A percentile compares a stretch with the other conserved stretches of the same genome.
These are phyloP conservation scores for Cristatella mucedo DNA, from an alignment of 2,888 invertebrate genomes.

Conservation along the genomic window DNA sequence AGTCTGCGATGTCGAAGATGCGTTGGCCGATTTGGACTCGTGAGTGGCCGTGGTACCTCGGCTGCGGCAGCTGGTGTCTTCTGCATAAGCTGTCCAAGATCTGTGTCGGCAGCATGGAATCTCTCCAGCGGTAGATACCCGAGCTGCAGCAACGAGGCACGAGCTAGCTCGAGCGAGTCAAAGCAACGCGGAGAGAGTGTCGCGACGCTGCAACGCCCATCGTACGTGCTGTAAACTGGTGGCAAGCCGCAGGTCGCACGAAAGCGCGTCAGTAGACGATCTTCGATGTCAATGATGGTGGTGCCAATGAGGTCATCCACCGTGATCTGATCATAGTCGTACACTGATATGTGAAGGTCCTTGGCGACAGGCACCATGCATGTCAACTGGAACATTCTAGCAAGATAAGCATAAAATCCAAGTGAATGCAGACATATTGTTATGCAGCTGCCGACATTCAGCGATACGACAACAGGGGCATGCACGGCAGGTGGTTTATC, in stretches of 20 bases:
- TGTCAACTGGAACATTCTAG: slow-evolving; percentile 39
- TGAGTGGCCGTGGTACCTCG: slow-evolving; percentile 28
- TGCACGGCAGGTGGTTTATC: too few species aligned
- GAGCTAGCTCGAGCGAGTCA: too few species aligned
- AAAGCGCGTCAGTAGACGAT: slow-evolving; percentile 38
- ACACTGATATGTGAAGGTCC: slow-evolving; percentile 35
- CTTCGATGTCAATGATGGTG: slow-evolving; percentile 42
- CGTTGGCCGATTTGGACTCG: slow-evolving; percentile 30
- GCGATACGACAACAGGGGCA: too few species aligned
- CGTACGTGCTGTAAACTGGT: slow-evolving; percentile 34
- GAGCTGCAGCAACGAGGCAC: slow-evolving; percentile 27
- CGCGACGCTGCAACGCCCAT: too few species aligned
- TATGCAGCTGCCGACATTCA: too few species aligned
- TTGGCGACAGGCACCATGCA: slow-evolving; percentile 39
- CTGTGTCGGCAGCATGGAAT: slow-evolving; percentile 34
- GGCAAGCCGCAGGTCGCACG: slow-evolving; percentile 41
- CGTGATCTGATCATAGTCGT: slow-evolving; percentile 38
- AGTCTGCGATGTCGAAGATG: slow-evolving; percentile 32
- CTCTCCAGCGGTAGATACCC: slow-evolving; percentile 40
- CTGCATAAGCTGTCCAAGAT: slow-evolving; percentile 35
- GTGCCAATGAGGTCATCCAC: slow-evolving; percentile 42
- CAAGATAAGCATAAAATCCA: too few species aligned
- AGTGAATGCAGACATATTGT: too few species aligned
- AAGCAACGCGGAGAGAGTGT: too few species aligned
- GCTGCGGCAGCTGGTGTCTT: slow-evolving; percentile 24